Percentiles rank a stretch among this genome's conserved stretches.
Conservation (phyloP, 2,113 vertebrate species). For the Dipodomys merriami region DNA sequence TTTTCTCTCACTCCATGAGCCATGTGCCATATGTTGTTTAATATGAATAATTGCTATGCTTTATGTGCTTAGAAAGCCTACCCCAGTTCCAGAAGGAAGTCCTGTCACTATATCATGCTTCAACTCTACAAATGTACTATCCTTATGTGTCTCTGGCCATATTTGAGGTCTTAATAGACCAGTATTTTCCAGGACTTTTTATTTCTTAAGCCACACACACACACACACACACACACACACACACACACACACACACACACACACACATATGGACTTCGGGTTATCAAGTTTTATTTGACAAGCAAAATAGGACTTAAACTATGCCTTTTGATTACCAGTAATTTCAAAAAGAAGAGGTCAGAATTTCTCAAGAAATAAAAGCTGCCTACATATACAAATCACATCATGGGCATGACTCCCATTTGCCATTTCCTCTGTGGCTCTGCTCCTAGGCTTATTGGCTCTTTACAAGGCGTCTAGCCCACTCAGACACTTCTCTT, state of each 20-base stretch:
- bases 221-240: too few relatives aligned
- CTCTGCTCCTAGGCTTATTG: too few relatives aligned
- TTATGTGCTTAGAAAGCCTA: neutral
- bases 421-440: neutral
- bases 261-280: neutral
- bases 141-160: neutral
- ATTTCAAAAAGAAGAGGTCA: constrained; percentile 30
- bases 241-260: too few relatives aligned
- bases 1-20: neutral
- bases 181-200: neutral
- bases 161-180: neutral
- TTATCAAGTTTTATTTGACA: constrained; percentile 50
- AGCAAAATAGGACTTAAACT: neutral
- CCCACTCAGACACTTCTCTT: accelerated
- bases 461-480: neutral
- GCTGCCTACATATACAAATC: neutral
- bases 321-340: constrained; percentile 22
- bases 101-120: neutral
- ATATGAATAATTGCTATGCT: neutral
- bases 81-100: neutral
- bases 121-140: neutral
- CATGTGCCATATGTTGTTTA: neutral
- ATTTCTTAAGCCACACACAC: neutral
- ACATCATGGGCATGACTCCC: neutral
- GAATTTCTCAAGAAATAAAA: constrained; percentile 50